These are phyloP conservation scores for Tribolium freemani DNA, from an alignment of 2,888 invertebrate species.

Conservation along the genomic window DNA sequence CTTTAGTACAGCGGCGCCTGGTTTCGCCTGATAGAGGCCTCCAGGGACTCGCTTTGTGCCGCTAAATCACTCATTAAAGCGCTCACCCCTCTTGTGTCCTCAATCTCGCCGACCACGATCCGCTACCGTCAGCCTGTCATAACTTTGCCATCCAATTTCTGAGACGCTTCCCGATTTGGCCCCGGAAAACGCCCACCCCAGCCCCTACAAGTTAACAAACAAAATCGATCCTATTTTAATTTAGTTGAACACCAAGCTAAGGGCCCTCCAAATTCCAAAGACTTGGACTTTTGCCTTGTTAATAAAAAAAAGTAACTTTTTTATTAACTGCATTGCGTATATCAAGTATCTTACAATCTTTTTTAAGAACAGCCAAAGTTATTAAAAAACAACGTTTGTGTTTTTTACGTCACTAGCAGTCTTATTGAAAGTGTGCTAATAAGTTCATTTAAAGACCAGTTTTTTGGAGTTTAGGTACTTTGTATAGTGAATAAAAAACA, in stretches of 20 bases:
- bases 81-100: conserved; percentile 38
- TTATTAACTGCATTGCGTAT: too few relatives aligned
- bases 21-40: conserved; percentile 66
- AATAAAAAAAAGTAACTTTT: too few relatives aligned
- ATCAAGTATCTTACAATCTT: too few relatives aligned
- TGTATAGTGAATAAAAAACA: too few relatives aligned
- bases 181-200: background rate
- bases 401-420: too few relatives aligned
- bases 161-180: conserved; percentile 26
- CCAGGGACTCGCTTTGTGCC: conserved; percentile 65
- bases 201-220: background rate
- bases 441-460: too few relatives aligned
- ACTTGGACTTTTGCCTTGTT: too few relatives aligned
- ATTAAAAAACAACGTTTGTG: too few relatives aligned
- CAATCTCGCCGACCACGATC: conserved; percentile 37
- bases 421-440: too few relatives aligned
- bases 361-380: too few relatives aligned
- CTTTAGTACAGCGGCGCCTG: conserved; percentile 61
- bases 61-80: conserved; percentile 67
- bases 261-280: too few relatives aligned
- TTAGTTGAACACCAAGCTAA: background rate
- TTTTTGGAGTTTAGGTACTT: too few relatives aligned
- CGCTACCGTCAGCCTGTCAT: conserved; percentile 28
- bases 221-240: background rate
- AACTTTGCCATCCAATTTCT: conserved; percentile 36